phyloP scores from a whole-genome alignment of 1,140 invertebrate genomes.

The Sinonovacula constricta region DNA sequence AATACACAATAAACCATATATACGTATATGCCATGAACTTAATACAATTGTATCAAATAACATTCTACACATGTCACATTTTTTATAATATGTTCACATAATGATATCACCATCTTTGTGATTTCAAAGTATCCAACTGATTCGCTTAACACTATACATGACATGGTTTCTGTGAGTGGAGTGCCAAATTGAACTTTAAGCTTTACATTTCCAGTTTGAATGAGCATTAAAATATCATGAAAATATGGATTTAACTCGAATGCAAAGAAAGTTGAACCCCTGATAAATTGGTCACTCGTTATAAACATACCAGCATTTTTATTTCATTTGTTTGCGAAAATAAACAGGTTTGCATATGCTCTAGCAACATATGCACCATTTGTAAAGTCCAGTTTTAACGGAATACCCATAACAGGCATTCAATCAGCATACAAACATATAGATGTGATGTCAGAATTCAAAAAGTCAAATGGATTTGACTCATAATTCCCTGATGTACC shows the following conservation, averaged over 20 bases:
- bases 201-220: too few species aligned
- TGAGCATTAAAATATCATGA: neutral
- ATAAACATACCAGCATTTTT: neutral
- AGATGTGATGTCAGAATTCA: conserved; percentile 13
- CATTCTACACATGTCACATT: neutral
- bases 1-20: neutral
- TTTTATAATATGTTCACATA: neutral
- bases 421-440: conserved; percentile 33
- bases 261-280: neutral
- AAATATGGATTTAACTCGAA: conserved; percentile 33
- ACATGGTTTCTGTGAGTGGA: conserved; percentile 15
- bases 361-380: neutral
- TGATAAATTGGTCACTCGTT: conserved; percentile 26
- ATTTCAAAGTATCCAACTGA: conserved; percentile 7
- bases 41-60: too few species aligned
- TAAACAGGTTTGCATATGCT: conserved; percentile 23
- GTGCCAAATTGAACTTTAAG: conserved; percentile 8
- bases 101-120: too few species aligned
- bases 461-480: conserved; percentile 17
- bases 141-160: conserved; percentile 31
- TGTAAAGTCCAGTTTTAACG: conserved; percentile 19
- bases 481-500: conserved; percentile 28
- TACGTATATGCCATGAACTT: too few species aligned
- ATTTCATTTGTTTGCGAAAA: conserved; percentile 1
- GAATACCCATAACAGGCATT: conserved; percentile 7